A percentile compares a stretch with the other conserved stretches of the same genome.
phyloP scores from a whole-genome alignment of 1,140 invertebrate species.

The Aphelinus certus region DNA sequence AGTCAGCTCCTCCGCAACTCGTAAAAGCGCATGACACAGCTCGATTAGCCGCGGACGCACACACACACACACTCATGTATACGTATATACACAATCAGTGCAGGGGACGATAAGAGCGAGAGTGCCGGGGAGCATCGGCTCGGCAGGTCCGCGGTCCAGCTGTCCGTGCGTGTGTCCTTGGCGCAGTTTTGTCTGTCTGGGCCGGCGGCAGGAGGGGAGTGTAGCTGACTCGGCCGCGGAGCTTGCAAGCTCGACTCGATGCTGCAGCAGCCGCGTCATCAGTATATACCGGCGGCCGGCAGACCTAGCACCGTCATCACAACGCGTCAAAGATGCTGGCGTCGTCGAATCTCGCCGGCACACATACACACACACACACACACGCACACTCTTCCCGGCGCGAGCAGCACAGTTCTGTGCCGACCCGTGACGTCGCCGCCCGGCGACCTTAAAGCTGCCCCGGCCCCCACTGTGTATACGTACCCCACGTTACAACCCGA shows the following conservation, averaged over 20 bases:
- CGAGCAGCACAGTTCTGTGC: slow-evolving; percentile 7
- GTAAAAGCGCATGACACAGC: too few species aligned
- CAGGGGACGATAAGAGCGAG: background rate
- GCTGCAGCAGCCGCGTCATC: slow-evolving; percentile 52
- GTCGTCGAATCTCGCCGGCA: slow-evolving; percentile 53
- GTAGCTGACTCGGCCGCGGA: too few species aligned
- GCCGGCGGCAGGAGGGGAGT: too few species aligned
- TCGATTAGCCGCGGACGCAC: too few species aligned
- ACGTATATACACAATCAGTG: background rate
- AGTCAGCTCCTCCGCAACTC: too few species aligned
- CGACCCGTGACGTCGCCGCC: background rate
- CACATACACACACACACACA: too few species aligned
- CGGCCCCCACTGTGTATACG: background rate
- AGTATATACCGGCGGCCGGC: background rate
- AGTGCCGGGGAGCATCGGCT: background rate
- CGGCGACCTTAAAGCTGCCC: background rate
- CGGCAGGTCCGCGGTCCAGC: background rate
- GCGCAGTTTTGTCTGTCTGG: background rate
- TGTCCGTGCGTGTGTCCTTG: slow-evolving; percentile 15
- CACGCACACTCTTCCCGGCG: background rate
- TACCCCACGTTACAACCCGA: too few species aligned
- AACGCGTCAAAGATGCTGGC: slow-evolving; percentile 57
- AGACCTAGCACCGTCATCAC: slow-evolving; percentile 52
- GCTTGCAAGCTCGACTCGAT: slow-evolving; percentile 9
- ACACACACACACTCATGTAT: background rate